A percentile compares a stretch with the other conserved stretches of the same genome.
Conservation (phyloP, 2,888 invertebrate genomes). For the Platycheirus albimanus region DNA sequence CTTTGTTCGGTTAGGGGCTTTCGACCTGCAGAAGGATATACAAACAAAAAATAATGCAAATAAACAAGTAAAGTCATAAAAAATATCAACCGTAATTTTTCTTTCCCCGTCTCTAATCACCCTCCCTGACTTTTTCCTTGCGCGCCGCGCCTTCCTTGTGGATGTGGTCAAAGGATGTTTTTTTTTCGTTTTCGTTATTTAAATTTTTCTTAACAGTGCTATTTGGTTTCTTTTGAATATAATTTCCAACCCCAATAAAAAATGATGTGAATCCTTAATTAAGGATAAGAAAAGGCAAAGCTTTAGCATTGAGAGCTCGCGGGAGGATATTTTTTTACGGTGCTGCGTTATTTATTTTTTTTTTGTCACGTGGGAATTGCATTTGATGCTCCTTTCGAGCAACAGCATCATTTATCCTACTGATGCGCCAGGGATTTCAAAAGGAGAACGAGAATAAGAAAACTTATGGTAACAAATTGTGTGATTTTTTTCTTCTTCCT, state of each 20-base stretch:
- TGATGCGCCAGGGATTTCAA: conserved; percentile 53
- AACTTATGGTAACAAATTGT: conserved; percentile 72
- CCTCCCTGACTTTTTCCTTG: conserved; percentile 8
- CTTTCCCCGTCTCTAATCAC: conserved; percentile 52
- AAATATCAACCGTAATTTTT: conserved; percentile 70
- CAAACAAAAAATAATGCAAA: conserved; percentile 57
- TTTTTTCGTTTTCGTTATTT: conserved; percentile 36
- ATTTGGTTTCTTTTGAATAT: conserved; percentile 81
- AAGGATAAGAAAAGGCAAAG: conserved; percentile 76
- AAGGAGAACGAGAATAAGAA: conserved; percentile 26
- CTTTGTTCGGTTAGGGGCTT: conserved; percentile 23
- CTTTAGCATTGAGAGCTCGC: conserved; percentile 38
- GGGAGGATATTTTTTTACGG: conserved; percentile 62
- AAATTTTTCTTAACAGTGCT: conserved; percentile 65
- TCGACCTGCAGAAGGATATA: conserved; percentile 39
- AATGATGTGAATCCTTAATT: conserved; percentile 83
- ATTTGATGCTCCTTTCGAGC: conserved; percentile 58
- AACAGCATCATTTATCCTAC: conserved; percentile 72
- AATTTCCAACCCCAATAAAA: conserved; percentile 82
- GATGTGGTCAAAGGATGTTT: conserved; percentile 71
- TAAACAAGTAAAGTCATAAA: conserved; percentile 69
- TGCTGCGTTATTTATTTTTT: conserved; percentile 48
- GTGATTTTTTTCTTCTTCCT: conserved; percentile 53
- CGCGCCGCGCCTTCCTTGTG: neutral
- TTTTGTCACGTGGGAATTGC: conserved; percentile 76